Conservation (phyloP, 2,888 invertebrate species). For the Marasmarcha lunaedactyla region DNA sequence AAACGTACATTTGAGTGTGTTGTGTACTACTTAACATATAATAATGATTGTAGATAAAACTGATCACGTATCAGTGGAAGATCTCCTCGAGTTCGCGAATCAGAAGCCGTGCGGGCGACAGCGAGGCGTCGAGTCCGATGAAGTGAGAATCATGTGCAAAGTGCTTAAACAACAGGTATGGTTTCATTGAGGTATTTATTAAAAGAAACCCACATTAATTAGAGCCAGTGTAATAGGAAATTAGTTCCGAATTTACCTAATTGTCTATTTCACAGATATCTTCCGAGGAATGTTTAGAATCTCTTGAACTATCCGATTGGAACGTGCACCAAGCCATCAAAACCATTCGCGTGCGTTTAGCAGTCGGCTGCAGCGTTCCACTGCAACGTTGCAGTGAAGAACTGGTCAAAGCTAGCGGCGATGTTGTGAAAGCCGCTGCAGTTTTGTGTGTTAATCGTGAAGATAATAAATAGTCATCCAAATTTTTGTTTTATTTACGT, state of each 20-base stretch:
- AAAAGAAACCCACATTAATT: too few relatives aligned
- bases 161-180: slow-evolving; percentile 80
- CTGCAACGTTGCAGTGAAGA: slow-evolving; percentile 57
- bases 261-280: slow-evolving; percentile 56
- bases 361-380: slow-evolving; percentile 19
- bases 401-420: slow-evolving; percentile 73
- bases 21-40: too few relatives aligned
- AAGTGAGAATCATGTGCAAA: slow-evolving; percentile 92
- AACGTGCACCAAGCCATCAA: slow-evolving; percentile 92
- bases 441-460: slow-evolving; percentile 49
- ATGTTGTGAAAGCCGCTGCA: slow-evolving; percentile 75
- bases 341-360: slow-evolving; percentile 70
- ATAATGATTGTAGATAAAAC: slow-evolving; percentile 54
- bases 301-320: slow-evolving; percentile 88
- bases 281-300: slow-evolving; percentile 82
- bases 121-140: slow-evolving; percentile 88
- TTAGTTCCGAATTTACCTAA: neutral
- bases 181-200: neutral
- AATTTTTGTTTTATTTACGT: neutral
- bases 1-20: too few relatives aligned
- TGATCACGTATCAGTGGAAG: slow-evolving; percentile 92
- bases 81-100: slow-evolving; percentile 88
- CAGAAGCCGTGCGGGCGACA: slow-evolving; percentile 85
- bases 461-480: neutral
- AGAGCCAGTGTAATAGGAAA: neutral